Conservation (phyloP, 1,140 invertebrate species). For the Rhynchophorus ferrugineus region DNA sequence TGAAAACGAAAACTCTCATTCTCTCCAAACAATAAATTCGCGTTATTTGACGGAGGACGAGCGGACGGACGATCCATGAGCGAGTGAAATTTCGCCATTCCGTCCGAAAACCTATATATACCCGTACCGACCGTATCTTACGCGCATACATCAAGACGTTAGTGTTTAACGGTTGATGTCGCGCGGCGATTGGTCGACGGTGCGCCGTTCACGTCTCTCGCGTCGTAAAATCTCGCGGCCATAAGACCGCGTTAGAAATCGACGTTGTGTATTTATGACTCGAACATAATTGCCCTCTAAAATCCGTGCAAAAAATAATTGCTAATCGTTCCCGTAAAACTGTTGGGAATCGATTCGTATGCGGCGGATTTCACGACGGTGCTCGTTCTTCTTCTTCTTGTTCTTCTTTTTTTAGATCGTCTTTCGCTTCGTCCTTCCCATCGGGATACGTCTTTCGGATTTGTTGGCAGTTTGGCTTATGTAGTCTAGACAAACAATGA, state of each 20-base stretch:
- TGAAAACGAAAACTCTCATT: background rate
- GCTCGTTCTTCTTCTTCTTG: too few species aligned
- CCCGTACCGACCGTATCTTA: background rate
- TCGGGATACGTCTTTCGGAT: too few species aligned
- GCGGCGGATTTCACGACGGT: background rate
- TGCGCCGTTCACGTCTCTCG: background rate
- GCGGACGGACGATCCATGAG: background rate
- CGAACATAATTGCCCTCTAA: constrained; percentile 4
- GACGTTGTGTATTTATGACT: constrained; percentile 3
- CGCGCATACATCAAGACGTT: constrained; percentile 1
- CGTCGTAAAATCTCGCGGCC: background rate
- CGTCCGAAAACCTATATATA: background rate
- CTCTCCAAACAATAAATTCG: background rate
- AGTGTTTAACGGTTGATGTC: background rate
- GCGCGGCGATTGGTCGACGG: background rate
- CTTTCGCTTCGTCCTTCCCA: too few species aligned
- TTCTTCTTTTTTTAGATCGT: too few species aligned
- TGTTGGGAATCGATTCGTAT: constrained; percentile 1
- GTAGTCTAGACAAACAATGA: too few species aligned
- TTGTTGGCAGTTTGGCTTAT: too few species aligned
- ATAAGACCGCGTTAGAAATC: constrained; percentile 3
- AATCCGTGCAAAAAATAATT: constrained; percentile 5
- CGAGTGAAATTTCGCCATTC: background rate
- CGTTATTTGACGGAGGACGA: background rate
- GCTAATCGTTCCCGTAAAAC: constrained; percentile 2